Base-by-base conservation (phyloP, 2,888 invertebrate genomes). In the Eupithecia vulgata region DNA sequence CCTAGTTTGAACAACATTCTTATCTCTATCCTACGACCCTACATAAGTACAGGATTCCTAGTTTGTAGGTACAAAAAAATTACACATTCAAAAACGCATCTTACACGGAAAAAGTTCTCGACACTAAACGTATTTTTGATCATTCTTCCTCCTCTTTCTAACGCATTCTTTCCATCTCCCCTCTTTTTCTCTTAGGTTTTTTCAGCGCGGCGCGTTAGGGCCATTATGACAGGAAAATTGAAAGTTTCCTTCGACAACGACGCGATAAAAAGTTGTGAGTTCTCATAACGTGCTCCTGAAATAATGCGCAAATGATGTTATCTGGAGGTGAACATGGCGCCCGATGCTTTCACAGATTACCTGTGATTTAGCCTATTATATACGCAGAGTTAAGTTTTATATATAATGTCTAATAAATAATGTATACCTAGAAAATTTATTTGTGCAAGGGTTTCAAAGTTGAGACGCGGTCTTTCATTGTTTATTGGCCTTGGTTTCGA, bases 191-290 rank as follows among this genome's bases (percentile, higher is more conserved):
- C 40, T 65, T 15, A 37, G 12, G 21, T 62, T 80, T 85, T 85
- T 83, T 83, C 79, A 81, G 72, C 80, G 76, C 81, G 79, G 81
- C 79, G 81, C 87, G 89, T 87, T 68, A 90, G 83, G 88, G 87
- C 80, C 83, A 90, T 93, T 92, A 93, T 93, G 93, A 91, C 91
- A 90, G 92, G 91, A 91, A 91, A 92, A 92, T 91, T 90, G 91
- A 90, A 93, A 93, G 87, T 92, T 81, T 87, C 84, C 84, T 84
- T 80, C 84, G 84, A 30, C n/a, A n/a, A n/a, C 30, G 30, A 81
- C 85, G 81, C 80, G 81, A 84, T 84, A 89, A 90, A 88, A 90
- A 90, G 84, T 88, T 85, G 79, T 74, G 79, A 87, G 88, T 84
- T 88, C 84, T 88, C 88, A 88, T 90, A 89, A 84, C 84, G 83